phyloP scores from a whole-genome alignment of 2,888 invertebrate species.

The Torymus texanus region DNA sequence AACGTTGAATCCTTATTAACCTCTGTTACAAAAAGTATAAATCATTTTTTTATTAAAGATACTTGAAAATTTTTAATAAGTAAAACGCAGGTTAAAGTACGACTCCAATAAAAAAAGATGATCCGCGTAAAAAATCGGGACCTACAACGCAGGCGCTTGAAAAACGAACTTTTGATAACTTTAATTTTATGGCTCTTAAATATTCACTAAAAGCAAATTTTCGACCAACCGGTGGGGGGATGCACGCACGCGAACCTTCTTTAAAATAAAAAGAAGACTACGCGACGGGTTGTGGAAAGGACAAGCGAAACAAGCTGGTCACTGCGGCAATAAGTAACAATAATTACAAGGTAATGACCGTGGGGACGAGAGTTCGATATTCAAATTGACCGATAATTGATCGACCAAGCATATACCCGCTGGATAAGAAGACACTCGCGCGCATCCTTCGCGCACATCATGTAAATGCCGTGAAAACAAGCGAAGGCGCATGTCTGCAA shows the following conservation, averaged over 20 bases:
- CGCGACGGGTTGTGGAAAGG: slow-evolving; percentile 38
- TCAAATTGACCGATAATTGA: slow-evolving; percentile 75
- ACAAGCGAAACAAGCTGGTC: slow-evolving; percentile 58
- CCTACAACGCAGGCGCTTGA: neutral
- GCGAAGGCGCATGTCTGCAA: slow-evolving; percentile 61
- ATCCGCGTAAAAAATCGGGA: too few relatives aligned
- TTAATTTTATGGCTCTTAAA: neutral
- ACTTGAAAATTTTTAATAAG: neutral
- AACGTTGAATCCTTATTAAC: too few relatives aligned
- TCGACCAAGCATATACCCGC: slow-evolving; percentile 63
- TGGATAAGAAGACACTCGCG: neutral
- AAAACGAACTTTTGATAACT: neutral
- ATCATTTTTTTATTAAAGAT: neutral
- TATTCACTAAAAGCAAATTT: slow-evolving; percentile 3
- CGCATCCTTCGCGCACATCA: slow-evolving; percentile 71
- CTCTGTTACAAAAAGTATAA: too few relatives aligned
- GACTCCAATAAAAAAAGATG: too few relatives aligned
- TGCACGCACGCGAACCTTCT: neutral
- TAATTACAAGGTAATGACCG: slow-evolving; percentile 73
- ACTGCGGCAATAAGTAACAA: slow-evolving; percentile 72
- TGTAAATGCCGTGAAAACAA: slow-evolving; percentile 73
- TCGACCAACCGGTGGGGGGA: neutral
- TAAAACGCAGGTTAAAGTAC: neutral
- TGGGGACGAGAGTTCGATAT: slow-evolving; percentile 66
- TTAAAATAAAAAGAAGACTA: slow-evolving; percentile 24